These are phyloP conservation scores for Hypercompe scribonia DNA, from an alignment of 2,888 invertebrate genomes.

Conservation along the genomic window DNA sequence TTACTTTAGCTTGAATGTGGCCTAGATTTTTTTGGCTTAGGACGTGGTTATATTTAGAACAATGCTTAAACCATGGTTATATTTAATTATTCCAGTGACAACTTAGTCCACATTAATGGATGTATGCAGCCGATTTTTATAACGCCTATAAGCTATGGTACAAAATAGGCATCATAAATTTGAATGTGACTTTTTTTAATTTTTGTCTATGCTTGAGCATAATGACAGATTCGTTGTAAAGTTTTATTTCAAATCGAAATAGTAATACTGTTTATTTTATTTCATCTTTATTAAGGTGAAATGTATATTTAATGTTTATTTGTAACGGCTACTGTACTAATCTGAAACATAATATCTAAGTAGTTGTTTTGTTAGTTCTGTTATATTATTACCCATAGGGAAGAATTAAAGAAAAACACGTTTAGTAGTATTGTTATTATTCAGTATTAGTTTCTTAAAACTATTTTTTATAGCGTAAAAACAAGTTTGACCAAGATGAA, in stretches of 20 bases:
- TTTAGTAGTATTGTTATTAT: slow-evolving; percentile 21
- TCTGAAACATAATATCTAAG: not conserved
- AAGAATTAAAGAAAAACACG: not conserved
- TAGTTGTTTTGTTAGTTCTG: not conserved
- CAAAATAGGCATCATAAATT: not conserved
- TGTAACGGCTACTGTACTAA: not conserved
- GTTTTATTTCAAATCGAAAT: not conserved
- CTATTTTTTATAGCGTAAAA: slow-evolving; percentile 40
- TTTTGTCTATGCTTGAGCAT: not conserved
- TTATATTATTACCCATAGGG: not conserved
- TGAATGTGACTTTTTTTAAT: not conserved
- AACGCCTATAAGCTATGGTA: too few species aligned
- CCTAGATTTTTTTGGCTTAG: slow-evolving; percentile 33
- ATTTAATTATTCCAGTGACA: not conserved
- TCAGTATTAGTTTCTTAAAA: slow-evolving; percentile 38
- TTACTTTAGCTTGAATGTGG: not conserved
- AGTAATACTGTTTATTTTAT: not conserved
- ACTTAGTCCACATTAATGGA: not conserved
- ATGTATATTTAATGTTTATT: not conserved
- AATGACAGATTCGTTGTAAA: not conserved
- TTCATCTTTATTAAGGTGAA: not conserved
- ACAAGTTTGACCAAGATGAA: slow-evolving; percentile 71
- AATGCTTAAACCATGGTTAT: too few species aligned
- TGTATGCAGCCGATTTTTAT: too few species aligned
- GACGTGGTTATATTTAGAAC: slow-evolving; percentile 38